Conservation (phyloP, 2,113 vertebrate species). For the Dinomys branickii region DNA sequence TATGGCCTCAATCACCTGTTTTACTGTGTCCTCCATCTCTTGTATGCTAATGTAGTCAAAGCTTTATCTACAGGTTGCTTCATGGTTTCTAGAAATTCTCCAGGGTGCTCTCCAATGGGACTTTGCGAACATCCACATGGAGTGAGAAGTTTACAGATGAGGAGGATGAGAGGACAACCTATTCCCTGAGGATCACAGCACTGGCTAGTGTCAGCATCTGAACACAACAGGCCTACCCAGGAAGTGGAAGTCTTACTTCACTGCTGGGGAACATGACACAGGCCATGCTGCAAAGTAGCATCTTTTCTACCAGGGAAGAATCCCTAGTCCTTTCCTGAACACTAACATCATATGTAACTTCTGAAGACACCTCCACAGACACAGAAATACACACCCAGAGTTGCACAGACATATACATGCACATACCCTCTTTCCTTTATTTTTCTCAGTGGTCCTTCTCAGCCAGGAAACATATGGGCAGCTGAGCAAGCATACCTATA, state of each 20-base stretch:
- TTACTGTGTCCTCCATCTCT: background rate
- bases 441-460: constrained; percentile 44
- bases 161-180: background rate
- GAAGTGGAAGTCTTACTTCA: background rate
- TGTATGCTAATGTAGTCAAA: background rate
- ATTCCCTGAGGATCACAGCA: background rate
- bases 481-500: constrained; percentile 69
- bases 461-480: constrained; percentile 73
- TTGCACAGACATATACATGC: too few relatives aligned
- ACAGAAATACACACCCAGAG: too few relatives aligned
- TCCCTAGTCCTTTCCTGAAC: background rate
- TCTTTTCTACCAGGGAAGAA: background rate
- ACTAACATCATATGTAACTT: background rate
- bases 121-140: background rate
- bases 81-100: background rate
- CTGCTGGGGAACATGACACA: background rate
- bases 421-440: background rate
- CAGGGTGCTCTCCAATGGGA: background rate
- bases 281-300: background rate
- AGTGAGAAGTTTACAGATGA: background rate
- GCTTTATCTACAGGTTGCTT: background rate
- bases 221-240: background rate
- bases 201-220: background rate
- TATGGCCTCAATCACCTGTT: background rate
- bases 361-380: background rate